These are phyloP conservation scores for Onychomys leucogaster DNA, from an alignment of 2,797 vertebrate genomes.

Conservation along the genomic window DNA sequence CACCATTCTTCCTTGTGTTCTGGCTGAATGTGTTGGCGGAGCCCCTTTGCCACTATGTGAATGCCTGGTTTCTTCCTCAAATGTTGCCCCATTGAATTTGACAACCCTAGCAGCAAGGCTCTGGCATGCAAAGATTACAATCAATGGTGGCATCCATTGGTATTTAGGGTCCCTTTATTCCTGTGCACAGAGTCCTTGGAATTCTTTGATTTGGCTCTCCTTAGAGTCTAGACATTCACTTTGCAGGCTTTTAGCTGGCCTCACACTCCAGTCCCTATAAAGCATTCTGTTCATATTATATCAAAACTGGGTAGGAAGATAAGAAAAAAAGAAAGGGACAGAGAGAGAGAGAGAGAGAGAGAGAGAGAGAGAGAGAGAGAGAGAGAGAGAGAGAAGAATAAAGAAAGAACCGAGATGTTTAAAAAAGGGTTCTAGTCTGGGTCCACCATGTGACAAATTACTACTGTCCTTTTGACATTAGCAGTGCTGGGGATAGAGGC, in stretches of 20 bases:
- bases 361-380: fast-evolving
- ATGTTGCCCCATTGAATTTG: background rate
- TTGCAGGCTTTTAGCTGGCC: background rate
- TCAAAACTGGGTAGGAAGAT: background rate
- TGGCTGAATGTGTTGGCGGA: background rate
- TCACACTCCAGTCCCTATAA: background rate
- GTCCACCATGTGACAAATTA: background rate
- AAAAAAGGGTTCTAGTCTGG: background rate
- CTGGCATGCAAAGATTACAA: background rate
- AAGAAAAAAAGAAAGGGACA: background rate
- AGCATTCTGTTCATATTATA: background rate
- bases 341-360: no score
- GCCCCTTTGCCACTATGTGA: background rate
- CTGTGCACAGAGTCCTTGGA: background rate
- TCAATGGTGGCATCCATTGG: fast-evolving
- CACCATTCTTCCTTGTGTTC: background rate
- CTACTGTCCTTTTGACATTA: background rate
- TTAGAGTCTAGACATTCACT: background rate
- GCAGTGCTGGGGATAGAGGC: background rate
- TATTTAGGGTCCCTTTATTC: background rate
- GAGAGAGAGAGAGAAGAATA: background rate
- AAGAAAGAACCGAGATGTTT: background rate
- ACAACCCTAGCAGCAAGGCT: fast-evolving
- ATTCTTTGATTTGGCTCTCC: background rate
- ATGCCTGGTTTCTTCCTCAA: background rate